A percentile compares a stretch with the other conserved stretches of the same genome.
Evolutionary conservation across 1,140 invertebrate genomes (phyloP).

Genomic region (Drosophila equinoxialis): DNA sequence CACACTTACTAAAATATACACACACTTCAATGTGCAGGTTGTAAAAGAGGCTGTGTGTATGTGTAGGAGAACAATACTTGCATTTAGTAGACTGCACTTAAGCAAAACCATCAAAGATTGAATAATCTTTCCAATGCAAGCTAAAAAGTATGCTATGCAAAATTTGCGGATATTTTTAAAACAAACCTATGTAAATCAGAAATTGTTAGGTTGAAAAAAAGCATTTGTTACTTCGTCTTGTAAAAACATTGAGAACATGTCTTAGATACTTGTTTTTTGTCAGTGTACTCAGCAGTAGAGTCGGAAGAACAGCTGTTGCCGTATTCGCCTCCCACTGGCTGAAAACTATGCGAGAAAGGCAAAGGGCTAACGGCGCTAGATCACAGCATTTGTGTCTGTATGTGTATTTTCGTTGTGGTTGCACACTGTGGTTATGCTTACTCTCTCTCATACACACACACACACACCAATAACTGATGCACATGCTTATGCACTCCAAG

Average conservation of each 20-base stretch:
- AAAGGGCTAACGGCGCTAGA: slow-evolving; percentile 42
- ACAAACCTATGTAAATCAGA: no score
- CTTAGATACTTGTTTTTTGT: neutral
- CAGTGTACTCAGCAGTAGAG: slow-evolving; percentile 26
- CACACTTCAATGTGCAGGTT: slow-evolving; percentile 1
- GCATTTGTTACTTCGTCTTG: no score
- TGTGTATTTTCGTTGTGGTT: slow-evolving; percentile 46
- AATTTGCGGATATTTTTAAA: no score
- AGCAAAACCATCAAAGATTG: neutral
- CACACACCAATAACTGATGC: neutral
- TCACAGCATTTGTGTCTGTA: slow-evolving; percentile 30
- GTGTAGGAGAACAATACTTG: neutral
- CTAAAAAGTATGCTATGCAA: neutral
- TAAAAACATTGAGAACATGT: neutral
- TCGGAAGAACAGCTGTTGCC: slow-evolving; percentile 65
- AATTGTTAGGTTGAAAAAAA: no score
- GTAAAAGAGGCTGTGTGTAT: neutral
- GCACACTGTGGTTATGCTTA: slow-evolving; percentile 43
- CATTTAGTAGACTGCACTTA: neutral
- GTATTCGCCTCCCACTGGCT: slow-evolving; percentile 20
- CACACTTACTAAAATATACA: neutral
- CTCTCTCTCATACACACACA: slow-evolving; percentile 21
- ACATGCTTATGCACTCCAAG: slow-evolving; percentile 43
- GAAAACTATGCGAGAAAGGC: slow-evolving; percentile 38
- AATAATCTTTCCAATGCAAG: neutral